Evolutionary conservation across 2,888 invertebrate genomes (phyloP).

Genomic region (Palloptera scutellata): DNA sequence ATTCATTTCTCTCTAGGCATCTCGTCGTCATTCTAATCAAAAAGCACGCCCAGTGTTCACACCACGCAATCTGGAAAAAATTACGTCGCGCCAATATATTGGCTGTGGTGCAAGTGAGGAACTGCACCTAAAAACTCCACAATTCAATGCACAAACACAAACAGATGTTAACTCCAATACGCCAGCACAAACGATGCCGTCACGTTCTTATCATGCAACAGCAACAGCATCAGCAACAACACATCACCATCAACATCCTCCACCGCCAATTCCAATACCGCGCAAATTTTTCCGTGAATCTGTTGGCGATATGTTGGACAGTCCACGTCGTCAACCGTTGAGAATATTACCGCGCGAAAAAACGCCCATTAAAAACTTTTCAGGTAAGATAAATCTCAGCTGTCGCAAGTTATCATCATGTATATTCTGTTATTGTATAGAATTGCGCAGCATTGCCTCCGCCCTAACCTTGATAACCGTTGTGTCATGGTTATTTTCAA

Average conservation of each 20-base stretch:
- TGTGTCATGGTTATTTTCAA: slow-evolving; percentile 37
- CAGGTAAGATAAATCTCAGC: slow-evolving; percentile 24
- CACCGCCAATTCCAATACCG: slow-evolving; percentile 20
- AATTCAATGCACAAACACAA: slow-evolving; percentile 33
- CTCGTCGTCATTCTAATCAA: slow-evolving; percentile 26
- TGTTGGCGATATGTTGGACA: slow-evolving; percentile 29
- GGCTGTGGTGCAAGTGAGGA: slow-evolving; percentile 5
- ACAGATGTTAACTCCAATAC: slow-evolving; percentile 19
- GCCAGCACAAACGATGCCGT: neutral
- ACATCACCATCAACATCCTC: neutral
- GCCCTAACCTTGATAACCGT: slow-evolving; percentile 37
- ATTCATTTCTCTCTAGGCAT: slow-evolving; percentile 18
- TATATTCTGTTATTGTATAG: slow-evolving; percentile 15
- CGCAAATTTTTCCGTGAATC: slow-evolving; percentile 25
- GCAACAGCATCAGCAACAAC: slow-evolving; percentile 18
- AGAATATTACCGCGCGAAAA: slow-evolving; percentile 29
- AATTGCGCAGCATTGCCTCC: slow-evolving; percentile 34
- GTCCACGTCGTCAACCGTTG: slow-evolving; percentile 24
- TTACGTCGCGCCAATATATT: slow-evolving; percentile 20
- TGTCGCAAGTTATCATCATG: neutral
- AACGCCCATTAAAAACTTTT: slow-evolving; percentile 28
- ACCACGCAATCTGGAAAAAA: slow-evolving; percentile 32
- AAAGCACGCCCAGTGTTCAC: slow-evolving; percentile 35
- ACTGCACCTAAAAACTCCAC: slow-evolving; percentile 5
- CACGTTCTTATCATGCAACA: slow-evolving; percentile 9